Evolutionary conservation across 2,888 invertebrate species (phyloP).

Genomic region (Agapetus fuscipes): DNA sequence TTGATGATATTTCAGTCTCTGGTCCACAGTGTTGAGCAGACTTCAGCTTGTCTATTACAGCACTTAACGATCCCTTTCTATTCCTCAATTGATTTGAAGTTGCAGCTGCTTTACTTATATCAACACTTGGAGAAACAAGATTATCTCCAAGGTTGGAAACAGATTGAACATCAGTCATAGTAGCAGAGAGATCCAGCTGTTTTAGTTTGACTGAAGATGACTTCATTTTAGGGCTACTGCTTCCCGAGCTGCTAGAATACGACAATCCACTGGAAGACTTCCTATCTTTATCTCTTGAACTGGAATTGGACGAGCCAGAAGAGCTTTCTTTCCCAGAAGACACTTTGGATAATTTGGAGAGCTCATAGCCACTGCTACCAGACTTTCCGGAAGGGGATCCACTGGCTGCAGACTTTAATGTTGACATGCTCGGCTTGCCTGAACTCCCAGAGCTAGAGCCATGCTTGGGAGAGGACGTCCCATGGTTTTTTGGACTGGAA

Average conservation of each 20-base stretch:
- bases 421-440: slow-evolving; percentile 84
- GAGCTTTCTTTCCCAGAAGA: slow-evolving; percentile 35
- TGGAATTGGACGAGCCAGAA: slow-evolving; percentile 32
- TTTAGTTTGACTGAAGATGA: slow-evolving; percentile 57
- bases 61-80: slow-evolving; percentile 66
- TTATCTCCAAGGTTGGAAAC: slow-evolving; percentile 34
- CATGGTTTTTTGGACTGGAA: slow-evolving; percentile 70
- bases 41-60: slow-evolving; percentile 80
- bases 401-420: slow-evolving; percentile 69
- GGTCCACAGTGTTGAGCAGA: slow-evolving; percentile 58
- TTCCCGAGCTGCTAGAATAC: slow-evolving; percentile 46
- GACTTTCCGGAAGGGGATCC: slow-evolving; percentile 58
- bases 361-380: slow-evolving; percentile 41
- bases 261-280: slow-evolving; percentile 43
- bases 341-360: slow-evolving; percentile 44
- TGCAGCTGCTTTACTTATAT: slow-evolving; percentile 50
- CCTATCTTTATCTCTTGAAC: slow-evolving; percentile 44
- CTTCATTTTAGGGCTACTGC: slow-evolving; percentile 59
- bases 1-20: slow-evolving; percentile 42
- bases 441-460: slow-evolving; percentile 55
- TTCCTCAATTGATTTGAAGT: slow-evolving; percentile 52
- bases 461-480: slow-evolving; percentile 72
- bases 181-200: slow-evolving; percentile 51
- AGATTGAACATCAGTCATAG: slow-evolving; percentile 34
- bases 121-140: slow-evolving; percentile 44